These are phyloP conservation scores for Smutsia gigantea DNA, from an alignment of 2,797 vertebrate species.

Conservation along the genomic window DNA sequence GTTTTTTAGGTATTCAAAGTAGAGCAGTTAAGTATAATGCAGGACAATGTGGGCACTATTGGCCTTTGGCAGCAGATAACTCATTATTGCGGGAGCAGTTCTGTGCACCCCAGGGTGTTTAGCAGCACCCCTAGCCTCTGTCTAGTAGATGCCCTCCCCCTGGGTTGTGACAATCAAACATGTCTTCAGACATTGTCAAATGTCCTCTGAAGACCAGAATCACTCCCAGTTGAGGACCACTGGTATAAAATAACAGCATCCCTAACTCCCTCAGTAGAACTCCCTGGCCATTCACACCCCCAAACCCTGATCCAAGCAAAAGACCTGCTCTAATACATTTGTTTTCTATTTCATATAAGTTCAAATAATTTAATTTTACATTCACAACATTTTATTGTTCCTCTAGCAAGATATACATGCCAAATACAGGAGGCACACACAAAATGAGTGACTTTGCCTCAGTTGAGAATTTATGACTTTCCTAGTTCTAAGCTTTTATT, in stretches of 20 bases:
- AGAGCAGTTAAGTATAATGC: neutral
- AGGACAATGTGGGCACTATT: neutral
- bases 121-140: neutral
- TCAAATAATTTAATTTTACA: conserved; percentile 6
- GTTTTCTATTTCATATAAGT: neutral
- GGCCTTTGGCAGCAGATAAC: neutral
- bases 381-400: neutral
- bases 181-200: neutral
- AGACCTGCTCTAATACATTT: neutral
- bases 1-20: neutral
- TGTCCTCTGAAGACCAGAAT: neutral
- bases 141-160: neutral
- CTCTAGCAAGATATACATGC: neutral
- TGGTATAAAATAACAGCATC: neutral
- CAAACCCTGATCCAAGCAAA: neutral
- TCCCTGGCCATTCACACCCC: neutral
- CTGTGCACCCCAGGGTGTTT: neutral
- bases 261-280: neutral
- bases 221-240: neutral
- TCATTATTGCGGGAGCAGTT: neutral
- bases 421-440: neutral
- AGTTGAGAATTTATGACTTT: neutral
- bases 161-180: neutral
- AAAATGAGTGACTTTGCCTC: neutral
- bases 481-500: neutral